Evolutionary conservation across 2,888 invertebrate genomes (phyloP), one percentile per base, ranked within the genome.

Genomic region (Eupelmus urozonus): DNA sequence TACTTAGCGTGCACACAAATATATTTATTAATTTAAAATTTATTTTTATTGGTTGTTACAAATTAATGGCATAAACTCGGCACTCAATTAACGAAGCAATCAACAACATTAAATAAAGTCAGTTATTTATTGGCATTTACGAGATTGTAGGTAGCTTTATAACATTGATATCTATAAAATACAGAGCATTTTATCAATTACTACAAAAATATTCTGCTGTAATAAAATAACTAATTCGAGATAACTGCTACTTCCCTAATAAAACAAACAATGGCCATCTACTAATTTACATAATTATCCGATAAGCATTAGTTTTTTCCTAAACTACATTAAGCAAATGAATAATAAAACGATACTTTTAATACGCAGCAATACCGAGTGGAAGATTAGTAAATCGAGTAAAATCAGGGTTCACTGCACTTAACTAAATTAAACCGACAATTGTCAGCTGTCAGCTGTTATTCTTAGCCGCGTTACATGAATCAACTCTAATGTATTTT

Each of bases 391-490:
- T 20, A 29, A 49, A 74, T 34, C n/a, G 40, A 75, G 59, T 62
- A 23, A 75, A 45, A 75, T 66, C 59, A 62, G 60, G 20, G 75
- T 75, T 75, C 67, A 75, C 16, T 75, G 75, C 51, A 60, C 67
- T 60, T 66, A 51, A 66, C 23, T n/a, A 42, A 60, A 69, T 66
- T 40, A 67, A 69, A 27, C 20, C 40, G 62, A 40, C 74, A 66
- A 60, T 75, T 60, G 67, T 60, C 18, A 62, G 59, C 53, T 51
- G 53, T 42, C 67, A 53, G 34, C 53, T 13, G 62, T 45, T 62
- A 62, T 69, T 75, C 53, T 75, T 75, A 69, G 55, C 34, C 18
- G 29, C 34, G 63, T 69, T 16, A 74, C 16, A 45, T 11, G 5
- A 62, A 62, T 76, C 45, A 69, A 45, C 20, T 16, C 23, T 42